phyloP scores from a whole-genome alignment of 2,888 invertebrate genomes.

The Limnephilus auricula region DNA sequence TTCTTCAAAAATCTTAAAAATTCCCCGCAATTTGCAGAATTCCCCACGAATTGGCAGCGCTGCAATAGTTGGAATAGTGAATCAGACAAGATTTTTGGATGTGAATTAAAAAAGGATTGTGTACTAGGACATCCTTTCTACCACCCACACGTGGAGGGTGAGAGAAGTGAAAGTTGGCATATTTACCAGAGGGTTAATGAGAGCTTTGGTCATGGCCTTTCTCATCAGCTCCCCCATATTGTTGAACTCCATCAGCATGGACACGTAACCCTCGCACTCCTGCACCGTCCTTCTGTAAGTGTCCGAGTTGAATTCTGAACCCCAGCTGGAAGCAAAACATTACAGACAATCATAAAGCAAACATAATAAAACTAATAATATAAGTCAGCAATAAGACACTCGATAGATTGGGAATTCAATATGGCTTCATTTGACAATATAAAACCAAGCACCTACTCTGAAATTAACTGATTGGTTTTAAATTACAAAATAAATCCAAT shows the following conservation, averaged over 20 bases:
- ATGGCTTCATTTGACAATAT: neutral
- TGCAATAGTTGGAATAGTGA: too few species aligned
- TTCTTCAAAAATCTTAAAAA: too few species aligned
- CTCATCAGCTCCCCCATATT: slow-evolving; percentile 98
- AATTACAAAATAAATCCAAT: neutral
- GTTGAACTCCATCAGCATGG: slow-evolving; percentile 95
- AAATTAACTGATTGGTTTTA: neutral
- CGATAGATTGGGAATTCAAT: neutral
- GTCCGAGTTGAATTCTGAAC: slow-evolving; percentile 76
- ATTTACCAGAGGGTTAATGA: slow-evolving; percentile 89
- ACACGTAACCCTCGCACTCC: slow-evolving; percentile 91
- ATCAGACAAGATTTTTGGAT: too few species aligned
- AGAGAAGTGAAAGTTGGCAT: slow-evolving; percentile 39
- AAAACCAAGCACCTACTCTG: neutral
- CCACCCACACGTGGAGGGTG: neutral
- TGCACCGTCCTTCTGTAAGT: slow-evolving; percentile 85
- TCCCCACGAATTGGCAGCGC: too few species aligned
- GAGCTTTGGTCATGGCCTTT: slow-evolving; percentile 92
- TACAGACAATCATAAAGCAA: neutral
- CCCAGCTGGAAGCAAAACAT: slow-evolving; percentile 69
- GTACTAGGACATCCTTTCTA: too few species aligned
- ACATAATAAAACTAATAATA: neutral
- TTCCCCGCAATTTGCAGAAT: too few species aligned
- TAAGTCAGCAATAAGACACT: neutral
- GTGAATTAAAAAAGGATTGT: too few species aligned